Evolutionary conservation across 2,113 vertebrate species (phyloP).

Genomic region (Fregata magnificens): DNA sequence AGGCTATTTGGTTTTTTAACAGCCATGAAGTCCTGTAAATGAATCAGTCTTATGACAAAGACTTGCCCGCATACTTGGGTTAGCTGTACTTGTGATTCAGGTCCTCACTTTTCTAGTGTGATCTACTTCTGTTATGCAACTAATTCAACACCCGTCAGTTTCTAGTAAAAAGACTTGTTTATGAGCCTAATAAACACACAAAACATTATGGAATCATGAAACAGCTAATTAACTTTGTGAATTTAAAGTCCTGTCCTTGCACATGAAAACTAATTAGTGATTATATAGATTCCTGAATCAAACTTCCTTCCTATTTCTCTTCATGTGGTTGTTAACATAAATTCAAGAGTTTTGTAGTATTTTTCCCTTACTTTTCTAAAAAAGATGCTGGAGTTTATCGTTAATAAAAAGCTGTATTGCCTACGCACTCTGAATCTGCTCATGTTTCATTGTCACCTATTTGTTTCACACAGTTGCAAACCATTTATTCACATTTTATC

Average conservation of each 20-base stretch:
- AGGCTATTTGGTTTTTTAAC: neutral
- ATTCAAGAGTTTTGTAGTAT: neutral
- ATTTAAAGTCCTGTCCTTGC: conserved; percentile 50
- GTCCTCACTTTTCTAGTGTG: neutral
- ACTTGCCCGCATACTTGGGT: neutral
- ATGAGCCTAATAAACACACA: conserved; percentile 46
- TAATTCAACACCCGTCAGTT: conserved; percentile 2
- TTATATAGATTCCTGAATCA: conserved; percentile 26
- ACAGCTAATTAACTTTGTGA: conserved; percentile 51
- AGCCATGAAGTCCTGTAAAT: neutral
- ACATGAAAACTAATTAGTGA: conserved; percentile 54
- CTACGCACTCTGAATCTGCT: neutral
- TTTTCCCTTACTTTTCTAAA: neutral
- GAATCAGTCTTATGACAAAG: neutral
- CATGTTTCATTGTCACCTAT: neutral
- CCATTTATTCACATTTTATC: neutral
- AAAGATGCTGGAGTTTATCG: neutral
- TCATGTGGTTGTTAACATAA: neutral
- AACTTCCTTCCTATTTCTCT: neutral
- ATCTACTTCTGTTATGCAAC: neutral
- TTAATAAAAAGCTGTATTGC: neutral
- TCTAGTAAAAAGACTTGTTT: conserved; percentile 45
- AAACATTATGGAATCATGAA: conserved; percentile 47
- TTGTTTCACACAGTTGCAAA: neutral
- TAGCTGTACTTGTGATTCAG: neutral